phyloP scores from a whole-genome alignment of 1,140 invertebrate species.

The Varroa destructor region DNA sequence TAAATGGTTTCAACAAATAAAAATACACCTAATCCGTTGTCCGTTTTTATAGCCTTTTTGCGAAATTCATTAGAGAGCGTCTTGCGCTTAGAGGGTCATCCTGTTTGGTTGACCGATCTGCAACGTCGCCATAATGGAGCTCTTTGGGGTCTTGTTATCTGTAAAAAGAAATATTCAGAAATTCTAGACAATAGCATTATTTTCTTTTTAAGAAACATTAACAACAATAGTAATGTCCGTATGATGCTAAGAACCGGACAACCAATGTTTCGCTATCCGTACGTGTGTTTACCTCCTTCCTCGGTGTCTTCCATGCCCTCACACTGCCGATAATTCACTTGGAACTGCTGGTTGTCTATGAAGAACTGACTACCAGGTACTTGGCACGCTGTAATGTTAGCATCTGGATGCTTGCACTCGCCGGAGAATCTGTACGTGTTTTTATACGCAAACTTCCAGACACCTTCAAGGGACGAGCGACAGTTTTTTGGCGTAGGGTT shows the following conservation, averaged over 20 bases:
- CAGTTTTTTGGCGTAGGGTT: constrained; percentile 83
- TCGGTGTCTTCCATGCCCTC: constrained; percentile 67
- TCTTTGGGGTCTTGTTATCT: too few relatives aligned
- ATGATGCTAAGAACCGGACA: too few relatives aligned
- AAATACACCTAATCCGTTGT: constrained; percentile 28
- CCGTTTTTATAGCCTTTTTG: constrained; percentile 35
- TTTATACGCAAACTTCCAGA: constrained; percentile 88
- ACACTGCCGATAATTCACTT: constrained; percentile 82
- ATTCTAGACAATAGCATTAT: too few relatives aligned
- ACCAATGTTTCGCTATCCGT: too few relatives aligned
- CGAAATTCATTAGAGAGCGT: too few relatives aligned
- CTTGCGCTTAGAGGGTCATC: too few relatives aligned
- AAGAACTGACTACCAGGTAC: constrained; percentile 85
- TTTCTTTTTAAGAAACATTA: too few relatives aligned
- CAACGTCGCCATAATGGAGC: too few relatives aligned
- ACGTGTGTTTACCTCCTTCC: constrained; percentile 54
- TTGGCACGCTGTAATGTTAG: constrained; percentile 82
- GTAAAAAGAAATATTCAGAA: too few relatives aligned
- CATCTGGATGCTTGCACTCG: constrained; percentile 71
- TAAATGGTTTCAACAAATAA: constrained; percentile 31
- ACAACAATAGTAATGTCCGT: too few relatives aligned
- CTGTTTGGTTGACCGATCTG: too few relatives aligned
- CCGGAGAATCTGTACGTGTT: constrained; percentile 73
- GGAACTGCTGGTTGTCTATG: constrained; percentile 92
- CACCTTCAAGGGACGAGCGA: constrained; percentile 76